Conservation (phyloP, 1,140 invertebrate genomes). For the Bombus superbus region DNA sequence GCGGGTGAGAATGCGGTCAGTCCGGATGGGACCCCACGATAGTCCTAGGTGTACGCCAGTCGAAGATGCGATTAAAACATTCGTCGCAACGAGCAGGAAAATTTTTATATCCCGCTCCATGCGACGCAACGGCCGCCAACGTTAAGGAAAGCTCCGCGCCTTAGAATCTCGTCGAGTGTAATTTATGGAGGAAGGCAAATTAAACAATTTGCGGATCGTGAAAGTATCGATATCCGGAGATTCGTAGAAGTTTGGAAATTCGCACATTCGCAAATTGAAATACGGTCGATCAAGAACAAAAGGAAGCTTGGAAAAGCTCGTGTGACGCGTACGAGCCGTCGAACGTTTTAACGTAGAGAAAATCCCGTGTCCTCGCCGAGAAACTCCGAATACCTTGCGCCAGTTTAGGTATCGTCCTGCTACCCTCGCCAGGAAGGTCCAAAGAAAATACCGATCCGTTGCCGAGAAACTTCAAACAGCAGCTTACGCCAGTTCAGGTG, state of each 20-base stretch:
- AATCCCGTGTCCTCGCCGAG: too few relatives aligned
- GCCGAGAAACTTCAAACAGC: too few relatives aligned
- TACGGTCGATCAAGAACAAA: not conserved
- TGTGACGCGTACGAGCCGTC: too few relatives aligned
- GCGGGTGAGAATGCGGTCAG: constrained; percentile 69
- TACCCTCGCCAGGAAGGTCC: too few relatives aligned
- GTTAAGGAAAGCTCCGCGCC: not conserved
- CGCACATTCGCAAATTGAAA: not conserved
- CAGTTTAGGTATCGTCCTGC: too few relatives aligned
- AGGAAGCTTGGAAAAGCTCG: not conserved
- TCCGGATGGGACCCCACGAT: constrained; percentile 66
- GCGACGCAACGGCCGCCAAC: not conserved
- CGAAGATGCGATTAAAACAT: constrained; percentile 57
- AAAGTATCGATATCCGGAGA: not conserved
- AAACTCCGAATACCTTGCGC: too few relatives aligned
- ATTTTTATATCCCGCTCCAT: not conserved
- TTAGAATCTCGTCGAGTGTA: not conserved
- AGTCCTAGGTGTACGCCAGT: constrained; percentile 60
- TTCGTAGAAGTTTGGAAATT: too few relatives aligned
- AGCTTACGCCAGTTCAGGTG: too few relatives aligned
- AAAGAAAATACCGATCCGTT: too few relatives aligned
- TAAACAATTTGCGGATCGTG: not conserved
- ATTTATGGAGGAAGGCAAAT: not conserved
- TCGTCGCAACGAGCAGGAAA: constrained; percentile 4
- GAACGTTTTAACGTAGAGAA: too few relatives aligned